Conservation (phyloP, 2,888 invertebrate genomes). For the Agonopterix subpropinquella region DNA sequence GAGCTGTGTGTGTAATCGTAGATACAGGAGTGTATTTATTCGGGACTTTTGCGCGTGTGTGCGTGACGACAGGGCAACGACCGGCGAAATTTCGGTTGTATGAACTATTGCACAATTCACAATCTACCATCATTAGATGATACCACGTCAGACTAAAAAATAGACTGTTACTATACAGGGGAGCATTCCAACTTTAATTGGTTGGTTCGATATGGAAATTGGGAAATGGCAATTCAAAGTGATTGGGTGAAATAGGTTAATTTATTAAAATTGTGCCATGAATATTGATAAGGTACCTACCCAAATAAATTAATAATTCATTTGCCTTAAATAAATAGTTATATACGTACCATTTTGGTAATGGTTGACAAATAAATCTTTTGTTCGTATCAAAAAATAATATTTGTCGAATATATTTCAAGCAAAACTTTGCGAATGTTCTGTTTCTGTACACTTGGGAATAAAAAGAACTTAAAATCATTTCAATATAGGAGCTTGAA, state of each 20-base stretch:
- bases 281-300: too few species aligned
- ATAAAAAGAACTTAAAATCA: too few species aligned
- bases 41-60: constrained; percentile 17
- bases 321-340: too few species aligned
- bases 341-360: too few species aligned
- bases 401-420: too few species aligned
- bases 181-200: neutral
- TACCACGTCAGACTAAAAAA: neutral
- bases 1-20: constrained; percentile 18
- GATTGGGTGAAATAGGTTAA: neutral
- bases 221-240: neutral
- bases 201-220: neutral
- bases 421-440: too few species aligned
- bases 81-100: constrained; percentile 40
- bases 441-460: too few species aligned
- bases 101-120: constrained; percentile 40
- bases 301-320: too few species aligned
- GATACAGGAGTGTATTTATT: constrained; percentile 18
- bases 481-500: too few species aligned
- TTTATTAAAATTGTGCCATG: neutral
- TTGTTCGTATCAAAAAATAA: too few species aligned
- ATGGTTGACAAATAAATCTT: too few species aligned
- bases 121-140: neutral
- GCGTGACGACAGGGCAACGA: constrained; percentile 28
- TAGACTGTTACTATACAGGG: too few species aligned